Percentiles rank a stretch among this genome's conserved stretches.
phyloP scores from a whole-genome alignment of 2,797 vertebrate genomes.

The Chanos chanos region DNA sequence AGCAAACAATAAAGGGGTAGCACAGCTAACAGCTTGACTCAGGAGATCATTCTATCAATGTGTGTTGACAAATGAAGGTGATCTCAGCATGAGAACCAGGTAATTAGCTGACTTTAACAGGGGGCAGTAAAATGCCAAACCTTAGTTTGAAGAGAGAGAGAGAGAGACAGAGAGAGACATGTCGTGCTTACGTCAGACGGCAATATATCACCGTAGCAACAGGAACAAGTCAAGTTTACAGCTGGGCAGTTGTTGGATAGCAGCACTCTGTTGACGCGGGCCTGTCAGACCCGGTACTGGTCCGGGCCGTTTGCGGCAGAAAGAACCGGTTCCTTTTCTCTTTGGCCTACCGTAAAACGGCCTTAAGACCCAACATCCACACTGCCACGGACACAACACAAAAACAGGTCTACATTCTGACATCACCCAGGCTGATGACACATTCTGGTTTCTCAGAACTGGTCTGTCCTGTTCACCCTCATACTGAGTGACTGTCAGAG shows the following conservation, averaged over 20 bases:
- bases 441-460: slow-evolving; percentile 42
- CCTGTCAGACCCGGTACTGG: slow-evolving; percentile 44
- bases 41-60: slow-evolving; percentile 5
- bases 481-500: not conserved
- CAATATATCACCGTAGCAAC: not conserved
- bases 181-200: slow-evolving; percentile 36
- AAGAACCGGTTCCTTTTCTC: slow-evolving; percentile 42
- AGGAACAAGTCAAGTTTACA: not conserved
- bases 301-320: slow-evolving; percentile 34
- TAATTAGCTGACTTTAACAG: slow-evolving; percentile 29
- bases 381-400: slow-evolving; percentile 30
- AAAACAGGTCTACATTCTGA: slow-evolving; percentile 27
- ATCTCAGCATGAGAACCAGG: not conserved
- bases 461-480: slow-evolving; percentile 53
- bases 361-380: slow-evolving; percentile 22
- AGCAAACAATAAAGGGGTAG: too few relatives aligned
- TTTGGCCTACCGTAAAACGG: slow-evolving; percentile 13
- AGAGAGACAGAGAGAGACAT: slow-evolving; percentile 48
- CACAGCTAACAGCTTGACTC: not conserved
- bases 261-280: not conserved
- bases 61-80: slow-evolving; percentile 11
- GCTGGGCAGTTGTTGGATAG: not conserved
- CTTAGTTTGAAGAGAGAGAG: slow-evolving; percentile 46
- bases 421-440: slow-evolving; percentile 27
- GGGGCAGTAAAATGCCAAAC: slow-evolving; percentile 56